Base-by-base conservation (phyloP, 2,113 vertebrate species). In the Bagarius yarrelli region DNA sequence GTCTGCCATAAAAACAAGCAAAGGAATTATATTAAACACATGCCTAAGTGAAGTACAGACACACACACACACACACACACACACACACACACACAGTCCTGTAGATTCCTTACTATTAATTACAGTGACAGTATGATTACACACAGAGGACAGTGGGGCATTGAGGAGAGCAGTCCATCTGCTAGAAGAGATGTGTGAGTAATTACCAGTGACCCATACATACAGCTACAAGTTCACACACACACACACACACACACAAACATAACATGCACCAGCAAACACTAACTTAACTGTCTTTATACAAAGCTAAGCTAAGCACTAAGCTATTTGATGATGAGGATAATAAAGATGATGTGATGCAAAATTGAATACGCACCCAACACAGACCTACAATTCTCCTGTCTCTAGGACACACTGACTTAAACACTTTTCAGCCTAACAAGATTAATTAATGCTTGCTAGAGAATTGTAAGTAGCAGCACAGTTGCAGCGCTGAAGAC, bases 391-490 rank as follows among this genome's bases (percentile, higher is more conserved):
- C 14, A 30, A n/a, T 47, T 69, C 30, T 36, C 71, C 71, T 36
- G 79, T 67, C 8, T 52, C 83, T 90, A 89, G 86, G 88, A 90
- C 87, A 91, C 83, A 57, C 85, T 88, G 89, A 91, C 88, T 89
- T 86, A 67, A 85, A 88, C 87, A 88, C 84, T 90, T 87, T 90
- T 89, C 64, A 87, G 85, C 81, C 88, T 90, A 91, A 92, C 83
- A 85, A 88, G 89, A 92, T 92, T 92, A 92, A 88, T 86, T 88
- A 88, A 81, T 84, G 88, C 86, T 86, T 86, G 89, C 84, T 83
- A 76, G 85, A 83, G 90, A 86, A 89, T 87, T 87, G 86, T 90
- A 82, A 87, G 87, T 89, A 87, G 87, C 84, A 86, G 84, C 78
- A 40, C 36, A 8, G 8, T 40, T 40, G 23, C 27, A 55, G 88